Evolutionary conservation across 2,113 vertebrate species (phyloP), one percentile per base, ranked within the genome.

Genomic region (Xyliphius kryptos): DNA sequence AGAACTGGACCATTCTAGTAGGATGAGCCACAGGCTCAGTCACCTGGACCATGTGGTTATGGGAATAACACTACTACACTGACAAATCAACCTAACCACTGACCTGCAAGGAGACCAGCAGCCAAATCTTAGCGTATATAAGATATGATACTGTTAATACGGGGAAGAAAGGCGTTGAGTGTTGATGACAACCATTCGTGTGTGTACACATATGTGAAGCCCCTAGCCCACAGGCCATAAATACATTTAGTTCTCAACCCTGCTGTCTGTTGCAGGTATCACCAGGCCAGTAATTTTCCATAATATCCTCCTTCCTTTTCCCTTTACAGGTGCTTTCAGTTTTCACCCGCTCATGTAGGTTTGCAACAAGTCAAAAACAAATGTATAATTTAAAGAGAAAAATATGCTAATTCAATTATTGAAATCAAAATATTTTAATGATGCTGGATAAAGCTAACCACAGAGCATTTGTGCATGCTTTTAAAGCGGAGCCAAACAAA

Each of bases 281-380:
- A 77, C 63, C 72, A 73, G 74, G 70, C 75, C 71, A 73, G 83
- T 86, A 83, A 82, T 82, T 86, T 86, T 87, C 82, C 84, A 82
- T 56, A 11, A 36, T 37, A 15, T 16, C 20, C 15, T 6, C 1
- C 16, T 46, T 68, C 38, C 20, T 36, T 48, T 38, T 21, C 17
- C 19, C 43, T 60, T n/a, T 17, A 56, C 59, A 62, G 58, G 52
- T 63, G 50, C 26, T 17, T 38, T n/a, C n/a, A n/a, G 16, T 51
- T 57, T 71, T 47, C 17, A 14, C 22, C 9, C 6, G n/a, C n/a
- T n/a, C n/a, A n/a, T n/a, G n/a, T n/a, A n/a, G n/a, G n/a, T n/a
- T n/a, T n/a, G n/a, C n/a, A n/a, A n/a, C n/a, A n/a, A n/a, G n/a
- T n/a, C n/a, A n/a, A n/a, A n/a, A n/a, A n/a, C n/a, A n/a, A n/a